Evolutionary conservation across 2,888 invertebrate species (phyloP).

Genomic region (Drosophila incognita): DNA sequence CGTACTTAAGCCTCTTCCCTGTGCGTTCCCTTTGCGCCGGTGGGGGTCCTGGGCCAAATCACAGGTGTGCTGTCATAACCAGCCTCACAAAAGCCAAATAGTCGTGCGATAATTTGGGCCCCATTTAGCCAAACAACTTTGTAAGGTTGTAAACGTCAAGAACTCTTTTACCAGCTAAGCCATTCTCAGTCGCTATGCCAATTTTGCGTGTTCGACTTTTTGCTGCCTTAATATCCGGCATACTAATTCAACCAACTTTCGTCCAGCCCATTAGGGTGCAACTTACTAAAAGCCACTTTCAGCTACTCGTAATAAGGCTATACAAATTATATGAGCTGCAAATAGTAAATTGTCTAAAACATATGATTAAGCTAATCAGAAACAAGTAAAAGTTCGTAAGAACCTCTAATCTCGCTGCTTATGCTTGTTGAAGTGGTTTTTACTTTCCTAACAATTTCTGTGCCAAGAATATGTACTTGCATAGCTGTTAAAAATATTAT

Average conservation of each 20-base stretch:
- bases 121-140: conserved; percentile 39
- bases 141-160: conserved; percentile 10
- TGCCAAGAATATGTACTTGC: not conserved
- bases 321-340: conserved; percentile 12
- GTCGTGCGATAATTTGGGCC: conserved; percentile 50
- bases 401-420: not conserved
- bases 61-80: conserved; percentile 32
- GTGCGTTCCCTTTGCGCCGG: not conserved
- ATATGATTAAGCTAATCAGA: not conserved
- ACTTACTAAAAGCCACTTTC: conserved; percentile 14
- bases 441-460: not conserved
- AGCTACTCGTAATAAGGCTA: not conserved
- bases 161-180: conserved; percentile 1
- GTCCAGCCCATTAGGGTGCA: conserved; percentile 17
- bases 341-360: conserved; percentile 4
- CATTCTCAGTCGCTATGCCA: not conserved
- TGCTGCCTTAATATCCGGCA: conserved; percentile 33
- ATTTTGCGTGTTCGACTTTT: conserved; percentile 10
- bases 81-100: conserved; percentile 32
- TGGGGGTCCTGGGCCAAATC: conserved; percentile 12
- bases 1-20: conserved; percentile 57
- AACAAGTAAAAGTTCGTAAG: no score
- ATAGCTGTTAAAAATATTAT: not conserved
- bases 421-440: not conserved
- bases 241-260: conserved; percentile 44